Base-by-base conservation (phyloP, 2,888 invertebrate genomes). In the Biston stratarius region DNA sequence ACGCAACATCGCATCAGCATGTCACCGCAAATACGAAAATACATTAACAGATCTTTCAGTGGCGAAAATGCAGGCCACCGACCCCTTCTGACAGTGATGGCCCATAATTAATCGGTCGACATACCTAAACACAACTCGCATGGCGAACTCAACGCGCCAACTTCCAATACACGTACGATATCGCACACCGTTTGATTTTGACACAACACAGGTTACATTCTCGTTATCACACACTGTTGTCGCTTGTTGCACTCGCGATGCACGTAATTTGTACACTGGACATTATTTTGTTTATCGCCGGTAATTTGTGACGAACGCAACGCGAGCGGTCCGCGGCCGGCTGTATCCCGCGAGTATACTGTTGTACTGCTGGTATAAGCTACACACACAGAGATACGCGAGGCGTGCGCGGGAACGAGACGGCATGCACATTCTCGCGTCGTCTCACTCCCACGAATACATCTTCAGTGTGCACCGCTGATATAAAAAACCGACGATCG, bases 401-500 rank as follows among this genome's bases (percentile, higher is more conserved):
- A 78, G 89, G 85, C 89, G 90, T 88, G 90, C 86, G 89, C 83
- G 86, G 83, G 88, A 87, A 84, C 84, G 87, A 83, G 80, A 85
- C 82, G 83, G 72, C 82, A 83, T 88, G 61, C 90, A 88, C 88
- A 88, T 88, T 65, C 65, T 66, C 71, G 61, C 69, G 74, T 72
- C 49, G 61, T 73, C 75, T 72, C 83, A 82, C 90, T 79, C 89
- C 83, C 88, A 87, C 89, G 83, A 73, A 66, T 70, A 72, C 66
- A 60, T 67, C 67, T 69, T 75, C 69, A 64, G 71, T 68, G 60
- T 60, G 67, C 59, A 67, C 67, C 62, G 48, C 55, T 83, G 86
- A 85, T 91, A 91, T 91, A 94, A 94, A 94, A 94, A 94, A 92
- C 92, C 87, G 88, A 87, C 91, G 92, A 94, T 94, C 92, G 94